Percentiles rank a stretch among this genome's conserved stretches.
Conservation (phyloP, 2,888 invertebrate species). For the Drosophila parthenogenetica region DNA sequence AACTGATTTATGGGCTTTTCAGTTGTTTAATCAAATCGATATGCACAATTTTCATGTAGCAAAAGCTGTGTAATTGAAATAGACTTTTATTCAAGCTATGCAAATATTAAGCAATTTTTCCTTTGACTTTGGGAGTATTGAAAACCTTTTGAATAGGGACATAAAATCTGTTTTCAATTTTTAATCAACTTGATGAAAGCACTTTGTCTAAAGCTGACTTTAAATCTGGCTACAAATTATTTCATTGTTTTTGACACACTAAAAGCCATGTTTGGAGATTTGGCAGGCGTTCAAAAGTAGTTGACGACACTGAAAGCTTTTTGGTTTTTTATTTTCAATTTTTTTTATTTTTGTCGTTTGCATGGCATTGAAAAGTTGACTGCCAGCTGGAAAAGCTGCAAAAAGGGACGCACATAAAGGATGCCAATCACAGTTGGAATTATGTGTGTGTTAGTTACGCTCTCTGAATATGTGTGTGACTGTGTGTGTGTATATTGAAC, state of each 20-base stretch:
- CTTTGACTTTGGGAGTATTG: not conserved
- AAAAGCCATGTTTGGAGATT: slow-evolving; percentile 46
- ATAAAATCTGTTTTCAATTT: slow-evolving; percentile 33
- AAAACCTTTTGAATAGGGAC: not conserved
- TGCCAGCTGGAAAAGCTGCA: slow-evolving; percentile 21
- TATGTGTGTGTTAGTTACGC: slow-evolving; percentile 30
- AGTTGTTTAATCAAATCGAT: slow-evolving; percentile 12
- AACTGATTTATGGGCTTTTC: slow-evolving; percentile 26
- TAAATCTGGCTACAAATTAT: slow-evolving; percentile 41
- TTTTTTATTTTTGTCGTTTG: not conserved
- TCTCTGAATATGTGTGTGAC: slow-evolving; percentile 16
- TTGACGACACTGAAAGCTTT: slow-evolving; percentile 45
- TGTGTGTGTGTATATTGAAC: slow-evolving; percentile 67
- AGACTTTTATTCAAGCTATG: not conserved
- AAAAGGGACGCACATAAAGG: slow-evolving; percentile 53
- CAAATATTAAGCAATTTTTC: not conserved
- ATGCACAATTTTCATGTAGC: slow-evolving; percentile 7
- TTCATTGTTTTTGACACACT: slow-evolving; percentile 33
- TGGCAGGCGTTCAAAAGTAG: slow-evolving; percentile 71
- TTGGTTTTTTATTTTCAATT: slow-evolving; percentile 17
- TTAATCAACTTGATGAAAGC: slow-evolving; percentile 58
- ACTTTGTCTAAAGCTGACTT: slow-evolving; percentile 24
- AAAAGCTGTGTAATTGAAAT: not conserved
- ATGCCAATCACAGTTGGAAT: slow-evolving; percentile 73
- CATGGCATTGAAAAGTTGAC: slow-evolving; percentile 72